Percentiles rank a stretch among this genome's conserved stretches.
phyloP scores from a whole-genome alignment of 1,140 invertebrate species.

The Bombus waltoni region DNA sequence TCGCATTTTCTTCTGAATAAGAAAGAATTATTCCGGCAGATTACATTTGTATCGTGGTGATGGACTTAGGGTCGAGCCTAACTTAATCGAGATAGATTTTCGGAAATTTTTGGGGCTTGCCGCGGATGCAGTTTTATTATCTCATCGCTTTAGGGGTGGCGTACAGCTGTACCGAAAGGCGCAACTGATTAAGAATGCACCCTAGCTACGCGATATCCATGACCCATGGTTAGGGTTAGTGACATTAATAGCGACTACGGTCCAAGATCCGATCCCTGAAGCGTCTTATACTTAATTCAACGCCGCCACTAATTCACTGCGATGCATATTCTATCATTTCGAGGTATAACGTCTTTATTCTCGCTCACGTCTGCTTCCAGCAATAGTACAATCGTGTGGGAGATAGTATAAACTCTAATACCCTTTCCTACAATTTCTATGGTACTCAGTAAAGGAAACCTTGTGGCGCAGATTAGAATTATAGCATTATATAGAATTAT shows the following conservation, averaged over 20 bases:
- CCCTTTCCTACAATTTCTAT: too few species aligned
- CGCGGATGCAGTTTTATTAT: slow-evolving; percentile 66
- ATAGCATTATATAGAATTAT: too few species aligned
- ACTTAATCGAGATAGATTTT: slow-evolving; percentile 40
- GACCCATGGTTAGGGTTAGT: slow-evolving; percentile 70
- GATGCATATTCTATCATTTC: slow-evolving; percentile 67
- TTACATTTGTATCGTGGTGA: not conserved
- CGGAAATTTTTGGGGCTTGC: slow-evolving; percentile 59
- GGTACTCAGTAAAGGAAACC: too few species aligned
- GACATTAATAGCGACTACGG: slow-evolving; percentile 72
- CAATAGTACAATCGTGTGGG: not conserved
- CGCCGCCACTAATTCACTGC: slow-evolving; percentile 67
- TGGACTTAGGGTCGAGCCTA: not conserved
- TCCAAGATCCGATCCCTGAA: slow-evolving; percentile 53
- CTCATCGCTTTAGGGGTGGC: slow-evolving; percentile 54
- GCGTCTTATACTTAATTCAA: slow-evolving; percentile 75
- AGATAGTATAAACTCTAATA: too few species aligned
- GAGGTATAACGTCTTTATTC: slow-evolving; percentile 64
- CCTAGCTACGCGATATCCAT: slow-evolving; percentile 66
- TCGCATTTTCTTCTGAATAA: not conserved
- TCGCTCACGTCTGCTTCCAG: slow-evolving; percentile 17
- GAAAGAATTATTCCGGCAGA: not conserved
- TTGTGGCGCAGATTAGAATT: too few species aligned
- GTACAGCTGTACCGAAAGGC: slow-evolving; percentile 54
- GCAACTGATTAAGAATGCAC: slow-evolving; percentile 72